These are phyloP conservation scores for Botia kubotai DNA, from an alignment of 2,797 vertebrate species.

Conservation along the genomic window DNA sequence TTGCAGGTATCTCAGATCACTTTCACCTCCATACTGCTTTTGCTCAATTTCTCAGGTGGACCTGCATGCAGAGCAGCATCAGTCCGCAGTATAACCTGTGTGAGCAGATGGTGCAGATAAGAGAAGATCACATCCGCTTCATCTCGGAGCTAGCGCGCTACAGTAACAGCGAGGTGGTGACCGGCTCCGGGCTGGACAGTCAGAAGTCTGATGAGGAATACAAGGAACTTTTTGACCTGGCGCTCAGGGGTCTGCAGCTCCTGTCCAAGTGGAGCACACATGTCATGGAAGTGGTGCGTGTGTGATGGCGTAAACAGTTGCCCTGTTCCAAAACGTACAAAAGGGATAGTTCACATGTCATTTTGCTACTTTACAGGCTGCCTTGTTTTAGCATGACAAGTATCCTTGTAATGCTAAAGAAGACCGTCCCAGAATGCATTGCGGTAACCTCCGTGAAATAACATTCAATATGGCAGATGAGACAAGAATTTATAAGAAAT, in stretches of 20 bases:
- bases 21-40: not conserved
- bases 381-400: too few species aligned
- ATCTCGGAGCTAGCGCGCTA: conserved; percentile 98
- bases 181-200: conserved; percentile 96
- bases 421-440: too few species aligned
- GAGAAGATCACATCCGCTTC: conserved; percentile 98
- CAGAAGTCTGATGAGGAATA: conserved; percentile 99
- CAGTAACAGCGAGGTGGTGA: conserved; percentile 97
- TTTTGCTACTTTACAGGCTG: too few species aligned
- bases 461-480: too few species aligned
- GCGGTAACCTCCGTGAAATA: too few species aligned
- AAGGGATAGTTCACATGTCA: too few species aligned
- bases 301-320: not conserved
- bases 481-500: too few species aligned
- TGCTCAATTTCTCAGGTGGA: conserved; percentile 85
- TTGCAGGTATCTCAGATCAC: not conserved
- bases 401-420: too few species aligned
- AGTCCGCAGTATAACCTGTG: conserved; percentile 99
- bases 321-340: not conserved
- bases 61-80: conserved; percentile 97
- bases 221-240: conserved; percentile 94
- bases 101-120: conserved; percentile 98
- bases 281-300: conserved; percentile 97
- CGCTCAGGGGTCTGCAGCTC: conserved; percentile 93
- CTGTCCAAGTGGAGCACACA: conserved; percentile 99